Base-by-base conservation (phyloP, 2,797 vertebrate genomes). In the Caiman crocodilus region DNA sequence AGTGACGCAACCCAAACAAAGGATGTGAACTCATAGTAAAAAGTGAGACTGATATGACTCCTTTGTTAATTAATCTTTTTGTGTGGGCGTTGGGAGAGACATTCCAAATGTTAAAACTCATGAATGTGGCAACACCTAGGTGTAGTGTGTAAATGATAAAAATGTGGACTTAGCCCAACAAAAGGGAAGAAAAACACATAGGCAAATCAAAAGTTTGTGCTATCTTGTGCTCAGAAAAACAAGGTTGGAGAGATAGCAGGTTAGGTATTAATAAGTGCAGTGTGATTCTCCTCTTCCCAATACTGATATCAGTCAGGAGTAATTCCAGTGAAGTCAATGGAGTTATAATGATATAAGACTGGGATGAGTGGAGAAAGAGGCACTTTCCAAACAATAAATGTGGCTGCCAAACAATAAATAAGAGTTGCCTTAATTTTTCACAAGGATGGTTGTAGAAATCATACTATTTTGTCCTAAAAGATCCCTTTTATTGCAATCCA, bases 91-190 rank as follows among this genome's bases (percentile, higher is more conserved):
- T 78, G 76, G 79, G 83, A 81, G 74, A 96, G 86, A 81, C 84
- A 87, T 82, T 92, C 83, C 92, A 96, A 92, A 94, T 94, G 93
- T 81, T 95, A 94, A 92, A 61, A 76, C 74, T 82, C 61, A 35
- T 64, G 56, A 35, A 32, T 81, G 74, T 91, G 92, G 14, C 69
- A 35, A 76, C 92, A 89, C 58, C 56, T 50, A 50, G 42, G 42
- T 50, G 42, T 50, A 50, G 42, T 50, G 9, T 50, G 42, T 50
- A 50, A 50, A 50, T 50, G 42, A 50, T 50, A 50, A 50, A 50
- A 10, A 50, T 50, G 42, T 10, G 9, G 42, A 50, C 42, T 50
- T 50, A 50, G 42, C 42, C 42, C 42, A 11, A 50, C 42, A 50
- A 50, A 50, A 50, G 42, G 42, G 90, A 92, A 90, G 83, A 93